Evolutionary conservation across 1,140 invertebrate genomes (phyloP), one percentile per base, ranked within the genome.

Genomic region (Galendromus occidentalis): DNA sequence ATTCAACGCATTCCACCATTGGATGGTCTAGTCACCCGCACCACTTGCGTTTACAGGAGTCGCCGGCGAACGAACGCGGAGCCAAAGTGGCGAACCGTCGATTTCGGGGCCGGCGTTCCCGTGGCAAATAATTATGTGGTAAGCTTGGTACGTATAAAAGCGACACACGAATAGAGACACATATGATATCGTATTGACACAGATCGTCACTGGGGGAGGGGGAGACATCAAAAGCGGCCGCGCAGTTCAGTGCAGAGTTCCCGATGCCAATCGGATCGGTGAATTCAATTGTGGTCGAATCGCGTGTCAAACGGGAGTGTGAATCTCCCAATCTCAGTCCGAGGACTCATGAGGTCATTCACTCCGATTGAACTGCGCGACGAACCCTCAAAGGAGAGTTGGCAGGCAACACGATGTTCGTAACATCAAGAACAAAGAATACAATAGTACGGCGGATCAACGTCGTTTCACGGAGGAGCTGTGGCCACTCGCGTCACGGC

Each of bases 1-100:
- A 59, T 59, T 59, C 51, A 59, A 59, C 51, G 51, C 51, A 59
- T 59, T 59, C 51, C 51, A 59, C 51, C 51, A 59, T 59, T 59
- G 51, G 51, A 59, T 59, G 51, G 51, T 59, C 51, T 59, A 39
- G 25, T 59, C 51, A 59, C 51, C 51, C 51, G 51, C 51, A 59
- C 51, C 51, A 59, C 51, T 59, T 59, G 51, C 51, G 25, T 18
- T 59, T 17, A 33, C 51, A 33, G 51, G 51, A 22, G 14, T 33
- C 25, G 51, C 12, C 25, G 51, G 20, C 51, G 33, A 39, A 39
- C 33, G 33, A 39, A 4, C 33, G 33, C 33, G 33, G 33, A 39
- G 33, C 33, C 33, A 39, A 39, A 39, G 33, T 39, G 33, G 33
- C 12, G 14, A 25, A 59, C 51, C 22, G 51, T 25, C 51, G 51